A percentile compares a stretch with the other conserved stretches of the same genome.
phyloP scores from a whole-genome alignment of 1,140 invertebrate genomes.

The Frieseomelitta varia region DNA sequence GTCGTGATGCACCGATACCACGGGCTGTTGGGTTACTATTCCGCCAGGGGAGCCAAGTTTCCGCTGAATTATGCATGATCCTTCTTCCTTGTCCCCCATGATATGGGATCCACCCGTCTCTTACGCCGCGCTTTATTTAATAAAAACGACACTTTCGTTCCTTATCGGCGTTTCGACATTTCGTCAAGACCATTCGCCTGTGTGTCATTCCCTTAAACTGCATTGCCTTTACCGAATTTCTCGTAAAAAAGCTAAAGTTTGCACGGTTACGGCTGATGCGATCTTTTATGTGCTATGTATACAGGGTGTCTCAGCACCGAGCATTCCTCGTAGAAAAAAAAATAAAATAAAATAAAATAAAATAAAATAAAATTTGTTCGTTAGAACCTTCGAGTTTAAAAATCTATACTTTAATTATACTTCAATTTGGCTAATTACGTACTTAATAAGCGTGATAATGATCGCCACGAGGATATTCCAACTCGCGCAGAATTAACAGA shows the following conservation, averaged over 20 bases:
- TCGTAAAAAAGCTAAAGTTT: neutral
- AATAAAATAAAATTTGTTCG: no score
- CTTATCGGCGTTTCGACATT: conserved; percentile 30
- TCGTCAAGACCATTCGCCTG: neutral
- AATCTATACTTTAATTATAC: no score
- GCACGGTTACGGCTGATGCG: neutral
- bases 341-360: no score
- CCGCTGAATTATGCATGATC: conserved; percentile 70
- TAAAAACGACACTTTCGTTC: conserved; percentile 41
- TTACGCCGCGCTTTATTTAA: conserved; percentile 35
- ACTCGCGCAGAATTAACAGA: no score
- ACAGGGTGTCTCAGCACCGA: no score
- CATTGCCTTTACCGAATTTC: neutral
- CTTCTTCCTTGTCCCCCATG: conserved; percentile 14
- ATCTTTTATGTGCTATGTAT: neutral
- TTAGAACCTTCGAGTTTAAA: no score
- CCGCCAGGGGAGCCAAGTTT: conserved; percentile 51
- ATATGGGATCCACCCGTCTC: conserved; percentile 13
- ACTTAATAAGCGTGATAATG: no score
- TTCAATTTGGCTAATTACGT: no score
- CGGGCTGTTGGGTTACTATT: conserved; percentile 15
- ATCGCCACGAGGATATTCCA: no score
- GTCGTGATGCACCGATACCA: conserved; percentile 30
- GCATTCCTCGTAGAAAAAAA: no score
- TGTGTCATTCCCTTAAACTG: neutral